Conservation (phyloP, 2,888 invertebrate species). For the Latheticus oryzae region DNA sequence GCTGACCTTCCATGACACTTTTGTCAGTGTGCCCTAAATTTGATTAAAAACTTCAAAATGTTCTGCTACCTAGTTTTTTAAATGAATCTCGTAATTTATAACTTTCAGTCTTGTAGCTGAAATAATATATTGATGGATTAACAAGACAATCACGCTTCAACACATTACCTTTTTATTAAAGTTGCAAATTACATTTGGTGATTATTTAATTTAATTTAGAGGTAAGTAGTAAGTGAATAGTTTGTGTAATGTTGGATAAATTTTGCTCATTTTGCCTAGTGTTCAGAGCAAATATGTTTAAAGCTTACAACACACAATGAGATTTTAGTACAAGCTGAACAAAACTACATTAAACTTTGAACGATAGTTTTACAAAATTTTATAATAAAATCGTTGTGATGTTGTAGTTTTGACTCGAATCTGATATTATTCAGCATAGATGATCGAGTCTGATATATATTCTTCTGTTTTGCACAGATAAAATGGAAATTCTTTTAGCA, state of each 20-base stretch:
- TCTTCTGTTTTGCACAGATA: conserved; percentile 2
- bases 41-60: conserved; percentile 35
- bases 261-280: no score
- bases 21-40: conserved; percentile 27
- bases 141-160: conserved; percentile 21
- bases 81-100: conserved; percentile 27
- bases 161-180: no score
- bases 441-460: conserved; percentile 16
- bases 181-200: no score
- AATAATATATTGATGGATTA: conserved; percentile 10
- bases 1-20: conserved; percentile 27
- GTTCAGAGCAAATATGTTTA: neutral
- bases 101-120: conserved; percentile 8
- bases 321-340: conserved; percentile 5
- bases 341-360: conserved; percentile 24
- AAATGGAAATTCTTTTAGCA: conserved; percentile 14
- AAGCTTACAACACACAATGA: neutral
- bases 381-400: conserved; percentile 22
- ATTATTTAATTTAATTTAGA: no score
- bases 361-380: conserved; percentile 22
- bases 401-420: conserved; percentile 20
- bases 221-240: no score
- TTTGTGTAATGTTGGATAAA: no score
- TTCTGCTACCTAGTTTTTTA: conserved; percentile 17
- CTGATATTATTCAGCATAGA: conserved; percentile 19